Evolutionary conservation across 2,113 vertebrate genomes (phyloP).

Genomic region (Microcebus tavaratra): DNA sequence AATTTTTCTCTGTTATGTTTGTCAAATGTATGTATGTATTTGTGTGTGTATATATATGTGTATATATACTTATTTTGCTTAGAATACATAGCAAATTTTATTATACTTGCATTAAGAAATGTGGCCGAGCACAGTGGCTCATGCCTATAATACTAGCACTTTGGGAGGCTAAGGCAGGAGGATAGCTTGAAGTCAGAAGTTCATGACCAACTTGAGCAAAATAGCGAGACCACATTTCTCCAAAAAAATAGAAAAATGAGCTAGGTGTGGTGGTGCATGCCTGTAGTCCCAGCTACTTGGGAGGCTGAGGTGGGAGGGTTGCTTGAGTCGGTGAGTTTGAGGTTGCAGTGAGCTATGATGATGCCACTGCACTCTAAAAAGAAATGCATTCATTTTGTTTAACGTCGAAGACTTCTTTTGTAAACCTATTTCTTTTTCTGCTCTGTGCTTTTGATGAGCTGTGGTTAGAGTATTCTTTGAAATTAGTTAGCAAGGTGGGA

Average conservation of each 20-base stretch:
- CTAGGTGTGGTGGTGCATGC: no score
- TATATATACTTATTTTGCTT: neutral
- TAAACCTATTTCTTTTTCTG: neutral
- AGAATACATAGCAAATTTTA: neutral
- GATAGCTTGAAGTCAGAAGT: no score
- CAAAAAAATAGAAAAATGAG: no score
- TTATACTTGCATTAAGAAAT: neutral
- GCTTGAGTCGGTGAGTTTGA: no score
- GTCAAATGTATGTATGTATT: neutral
- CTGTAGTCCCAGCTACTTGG: no score
- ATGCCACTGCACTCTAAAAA: neutral
- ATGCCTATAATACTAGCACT: no score
- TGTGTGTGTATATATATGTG: neutral
- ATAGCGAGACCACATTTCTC: no score
- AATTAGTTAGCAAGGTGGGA: conserved; percentile 6
- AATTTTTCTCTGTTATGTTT: neutral
- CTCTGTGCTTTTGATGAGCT: neutral
- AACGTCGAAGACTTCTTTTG: neutral
- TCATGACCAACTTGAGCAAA: no score
- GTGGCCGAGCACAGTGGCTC: no score
- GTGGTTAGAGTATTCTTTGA: neutral
- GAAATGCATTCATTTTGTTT: neutral
- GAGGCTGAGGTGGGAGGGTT: no score
- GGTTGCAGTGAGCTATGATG: no score
- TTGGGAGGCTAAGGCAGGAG: no score